Evolutionary conservation across 2,888 invertebrate genomes (phyloP), one percentile per base, ranked within the genome.

Genomic region (Atethmia centrago): DNA sequence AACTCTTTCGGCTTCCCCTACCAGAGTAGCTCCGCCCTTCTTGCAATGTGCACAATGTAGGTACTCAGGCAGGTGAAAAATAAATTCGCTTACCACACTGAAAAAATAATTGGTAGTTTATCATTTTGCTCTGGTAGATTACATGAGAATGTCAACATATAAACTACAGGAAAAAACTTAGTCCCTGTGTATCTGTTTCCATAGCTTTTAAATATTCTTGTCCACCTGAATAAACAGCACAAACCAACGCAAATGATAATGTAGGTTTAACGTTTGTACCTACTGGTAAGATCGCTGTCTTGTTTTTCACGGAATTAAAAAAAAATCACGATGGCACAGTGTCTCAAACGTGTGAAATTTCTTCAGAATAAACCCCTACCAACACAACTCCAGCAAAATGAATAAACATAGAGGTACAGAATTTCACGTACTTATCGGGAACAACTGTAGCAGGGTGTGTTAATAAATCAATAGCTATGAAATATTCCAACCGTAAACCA

Each of bases 391-490:
- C 2, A 47, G 31, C n/a, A 47, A 42, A 70, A 62, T 49, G 19
- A 62, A 62, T 58, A 45, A 53, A 53, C n/a, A 74, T 25, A 42
- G 3, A 28, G 14, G 0, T 19, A 31, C 31, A 49, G 3, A 59
- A 79, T 53, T 56, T 62, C 12, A 25, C 25, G 31, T 58, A 49
- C 16, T 31, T 16, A 42, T 68, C 45, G 0, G 12, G 65, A 67
- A 59, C 64, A 47, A 64, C 31, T 64, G 59, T 72, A 67, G 12
- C 51, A 28, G 49, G 55, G 28, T 58, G 53, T n/a, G 45, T 49
- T 73, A 31, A 71, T 83, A 79, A 74, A 84, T 84, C 82, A 82
- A 84, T 76, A 67, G 45, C 36, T 72, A 81, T 78, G 62, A 77
- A 83, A 72, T 83, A 83, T 83, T 77, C 65, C 67, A 47, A n/a